Conservation (phyloP, 2,888 invertebrate species). For the Lydus trimaculatus region DNA sequence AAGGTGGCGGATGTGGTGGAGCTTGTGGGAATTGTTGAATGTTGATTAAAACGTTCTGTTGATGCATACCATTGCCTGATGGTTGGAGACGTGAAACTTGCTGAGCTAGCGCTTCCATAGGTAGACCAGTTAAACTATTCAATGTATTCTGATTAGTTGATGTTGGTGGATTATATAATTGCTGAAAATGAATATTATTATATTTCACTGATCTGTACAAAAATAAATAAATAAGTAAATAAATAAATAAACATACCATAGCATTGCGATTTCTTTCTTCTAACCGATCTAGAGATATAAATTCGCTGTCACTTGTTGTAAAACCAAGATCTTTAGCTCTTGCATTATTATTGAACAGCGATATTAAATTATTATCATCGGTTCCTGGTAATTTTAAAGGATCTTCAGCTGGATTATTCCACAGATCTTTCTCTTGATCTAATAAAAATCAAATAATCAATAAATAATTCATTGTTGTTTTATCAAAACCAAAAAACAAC, state of each 20-base stretch:
- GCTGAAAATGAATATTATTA: slow-evolving; percentile 40
- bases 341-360: slow-evolving; percentile 54
- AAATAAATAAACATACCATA: slow-evolving; percentile 48
- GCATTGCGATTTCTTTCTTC: slow-evolving; percentile 53
- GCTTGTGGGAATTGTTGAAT: slow-evolving; percentile 69
- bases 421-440: slow-evolving; percentile 3
- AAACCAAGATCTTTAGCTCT: slow-evolving; percentile 58
- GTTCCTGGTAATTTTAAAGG: slow-evolving; percentile 54
- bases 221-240: too few species aligned
- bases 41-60: slow-evolving; percentile 71
- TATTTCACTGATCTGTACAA: background rate
- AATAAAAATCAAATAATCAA: background rate
- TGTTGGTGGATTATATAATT: slow-evolving; percentile 52
- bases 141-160: slow-evolving; percentile 40
- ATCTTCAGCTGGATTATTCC: slow-evolving; percentile 46
- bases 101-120: slow-evolving; percentile 62
- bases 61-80: slow-evolving; percentile 61
- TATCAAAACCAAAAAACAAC: background rate
- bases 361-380: slow-evolving; percentile 51
- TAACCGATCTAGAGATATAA: slow-evolving; percentile 56
- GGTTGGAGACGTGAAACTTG: slow-evolving; percentile 60
- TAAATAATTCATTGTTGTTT: background rate
- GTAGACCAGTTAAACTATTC: slow-evolving; percentile 55
- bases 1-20: slow-evolving; percentile 58
- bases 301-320: slow-evolving; percentile 57